Evolutionary conservation across 1,140 invertebrate species (phyloP).

Genomic region (Eurosta solidaginis): DNA sequence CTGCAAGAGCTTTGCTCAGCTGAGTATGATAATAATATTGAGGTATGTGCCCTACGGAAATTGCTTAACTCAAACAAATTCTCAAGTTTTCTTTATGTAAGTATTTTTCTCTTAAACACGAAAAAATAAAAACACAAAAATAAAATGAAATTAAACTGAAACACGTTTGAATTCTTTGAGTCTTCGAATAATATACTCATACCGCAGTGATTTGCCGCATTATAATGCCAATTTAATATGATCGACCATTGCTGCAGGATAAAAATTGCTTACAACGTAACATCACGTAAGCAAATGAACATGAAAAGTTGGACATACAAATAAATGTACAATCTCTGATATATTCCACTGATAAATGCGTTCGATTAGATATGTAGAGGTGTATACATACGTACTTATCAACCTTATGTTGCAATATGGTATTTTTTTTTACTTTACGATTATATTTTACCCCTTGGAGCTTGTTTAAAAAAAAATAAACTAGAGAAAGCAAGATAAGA

Average conservation of each 20-base stretch:
- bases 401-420: no score
- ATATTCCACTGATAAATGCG: background rate
- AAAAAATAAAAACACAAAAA: background rate
- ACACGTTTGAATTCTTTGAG: background rate
- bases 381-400: no score
- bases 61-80: no score
- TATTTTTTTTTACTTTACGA: constrained; percentile 1
- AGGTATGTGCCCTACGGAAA: no score
- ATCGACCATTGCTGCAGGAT: background rate
- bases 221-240: background rate
- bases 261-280: background rate
- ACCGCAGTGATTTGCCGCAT: constrained; percentile 10
- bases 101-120: background rate
- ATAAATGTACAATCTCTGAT: no score
- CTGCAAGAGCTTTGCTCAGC: no score
- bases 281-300: constrained; percentile 7
- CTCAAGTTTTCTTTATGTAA: background rate
- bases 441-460: constrained; percentile 16
- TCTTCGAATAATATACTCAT: background rate
- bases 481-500: background rate
- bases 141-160: background rate
- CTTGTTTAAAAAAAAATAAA: background rate
- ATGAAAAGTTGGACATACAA: background rate
- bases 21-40: no score
- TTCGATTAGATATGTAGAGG: no score